A percentile compares a stretch with the other conserved stretches of the same genome.
phyloP scores from a whole-genome alignment of 2,113 vertebrate species.

The Deroptyus accipitrinus region DNA sequence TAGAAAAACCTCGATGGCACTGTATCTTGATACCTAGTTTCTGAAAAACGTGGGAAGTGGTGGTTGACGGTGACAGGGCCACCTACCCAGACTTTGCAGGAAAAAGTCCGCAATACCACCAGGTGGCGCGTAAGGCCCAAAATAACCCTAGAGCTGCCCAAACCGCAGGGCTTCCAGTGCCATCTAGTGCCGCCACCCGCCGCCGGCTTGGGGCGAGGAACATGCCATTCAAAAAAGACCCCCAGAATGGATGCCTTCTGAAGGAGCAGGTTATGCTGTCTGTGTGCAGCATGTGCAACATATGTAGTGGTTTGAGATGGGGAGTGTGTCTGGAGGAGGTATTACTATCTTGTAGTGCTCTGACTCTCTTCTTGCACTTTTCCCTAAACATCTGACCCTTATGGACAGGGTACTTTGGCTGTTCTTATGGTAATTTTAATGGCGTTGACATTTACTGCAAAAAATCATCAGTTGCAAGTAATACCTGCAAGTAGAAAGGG shows the following conservation, averaged over 20 bases:
- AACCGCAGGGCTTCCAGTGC: constrained; percentile 6
- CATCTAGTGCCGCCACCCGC: constrained; percentile 33
- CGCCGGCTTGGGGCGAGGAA: not conserved
- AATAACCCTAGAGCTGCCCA: not conserved
- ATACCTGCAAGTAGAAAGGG: not conserved
- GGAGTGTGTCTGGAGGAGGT: not conserved
- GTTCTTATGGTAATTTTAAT: rapidly evolving
- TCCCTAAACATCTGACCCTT: not conserved
- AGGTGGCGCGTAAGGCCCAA: constrained; percentile 43
- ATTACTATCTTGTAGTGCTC: not conserved
- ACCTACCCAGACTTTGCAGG: not conserved
- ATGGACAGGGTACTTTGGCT: not conserved
- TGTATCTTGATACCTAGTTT: not conserved
- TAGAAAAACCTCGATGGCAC: not conserved
- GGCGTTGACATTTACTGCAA: not conserved
- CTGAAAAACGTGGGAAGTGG: not conserved
- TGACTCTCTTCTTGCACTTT: not conserved
- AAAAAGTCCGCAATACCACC: not conserved
- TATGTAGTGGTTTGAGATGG: not conserved
- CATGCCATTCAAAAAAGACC: rapidly evolving
- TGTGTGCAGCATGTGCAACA: not conserved
- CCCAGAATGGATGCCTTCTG: not conserved
- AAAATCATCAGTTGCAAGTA: not conserved
- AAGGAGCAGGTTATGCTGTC: not conserved
- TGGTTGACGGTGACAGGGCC: not conserved